Conservation (phyloP, 2,888 invertebrate genomes). For the Tetrapedia diversipes region DNA sequence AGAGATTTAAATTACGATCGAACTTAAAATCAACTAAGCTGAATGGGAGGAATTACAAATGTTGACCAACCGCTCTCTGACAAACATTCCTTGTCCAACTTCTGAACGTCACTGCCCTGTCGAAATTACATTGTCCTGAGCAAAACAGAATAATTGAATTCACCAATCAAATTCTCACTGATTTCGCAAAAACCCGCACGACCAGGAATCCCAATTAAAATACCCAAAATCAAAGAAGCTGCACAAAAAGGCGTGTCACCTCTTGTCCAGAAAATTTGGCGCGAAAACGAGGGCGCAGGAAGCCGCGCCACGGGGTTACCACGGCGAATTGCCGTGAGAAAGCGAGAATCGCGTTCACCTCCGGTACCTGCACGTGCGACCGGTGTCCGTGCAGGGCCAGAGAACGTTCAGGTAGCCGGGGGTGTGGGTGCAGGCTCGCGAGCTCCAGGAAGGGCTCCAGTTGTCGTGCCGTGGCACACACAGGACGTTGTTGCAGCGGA, state of each 20-base stretch:
- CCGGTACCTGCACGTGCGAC: conserved; percentile 55
- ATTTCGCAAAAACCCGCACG: too few relatives aligned
- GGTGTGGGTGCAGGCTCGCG: conserved; percentile 49
- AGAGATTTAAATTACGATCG: too few relatives aligned
- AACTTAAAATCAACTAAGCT: too few relatives aligned
- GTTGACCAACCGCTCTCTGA: too few relatives aligned
- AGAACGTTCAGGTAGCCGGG: conserved; percentile 51
- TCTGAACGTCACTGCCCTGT: too few relatives aligned
- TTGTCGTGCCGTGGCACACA: conserved; percentile 30
- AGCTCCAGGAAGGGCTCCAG: conserved; percentile 42
- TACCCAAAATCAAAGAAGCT: neutral
- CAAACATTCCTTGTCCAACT: too few relatives aligned
- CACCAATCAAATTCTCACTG: too few relatives aligned
- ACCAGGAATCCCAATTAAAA: neutral
- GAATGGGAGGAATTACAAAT: too few relatives aligned
- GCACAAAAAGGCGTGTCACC: neutral
- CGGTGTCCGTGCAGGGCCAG: neutral
- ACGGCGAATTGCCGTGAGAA: conserved; percentile 67
- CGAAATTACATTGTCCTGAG: too few relatives aligned
- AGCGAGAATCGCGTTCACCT: conserved; percentile 41
- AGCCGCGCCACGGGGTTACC: conserved; percentile 37
- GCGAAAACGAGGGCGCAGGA: conserved; percentile 29
- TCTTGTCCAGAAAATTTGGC: conserved; percentile 1
- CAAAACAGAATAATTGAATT: too few relatives aligned
- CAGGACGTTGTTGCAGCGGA: conserved; percentile 55